phyloP scores from a whole-genome alignment of 2,113 vertebrate genomes.

The Columba livia region DNA sequence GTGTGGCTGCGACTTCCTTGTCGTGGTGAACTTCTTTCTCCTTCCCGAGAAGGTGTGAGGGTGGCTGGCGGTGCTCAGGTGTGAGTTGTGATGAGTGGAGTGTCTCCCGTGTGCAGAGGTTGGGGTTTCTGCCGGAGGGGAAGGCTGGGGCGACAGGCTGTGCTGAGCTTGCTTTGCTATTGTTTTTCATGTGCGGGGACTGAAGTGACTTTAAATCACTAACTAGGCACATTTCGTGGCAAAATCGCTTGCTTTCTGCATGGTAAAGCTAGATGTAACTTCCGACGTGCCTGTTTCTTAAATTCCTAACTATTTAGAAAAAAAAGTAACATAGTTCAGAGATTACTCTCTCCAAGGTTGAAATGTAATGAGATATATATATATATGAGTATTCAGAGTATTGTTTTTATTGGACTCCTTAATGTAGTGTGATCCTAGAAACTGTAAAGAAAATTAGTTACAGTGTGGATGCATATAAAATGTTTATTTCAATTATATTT shows the following conservation, averaged over 20 bases:
- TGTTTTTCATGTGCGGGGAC: neutral
- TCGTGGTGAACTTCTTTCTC: neutral
- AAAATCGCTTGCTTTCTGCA: neutral
- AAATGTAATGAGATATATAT: fast-evolving
- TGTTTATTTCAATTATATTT: neutral
- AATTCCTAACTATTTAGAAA: neutral
- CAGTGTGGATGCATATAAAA: fast-evolving
- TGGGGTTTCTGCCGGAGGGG: neutral
- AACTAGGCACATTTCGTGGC: neutral
- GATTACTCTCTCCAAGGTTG: neutral
- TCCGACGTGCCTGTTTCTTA: conserved; percentile 31
- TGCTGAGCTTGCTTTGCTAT: neutral
- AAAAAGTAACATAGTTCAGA: neutral
- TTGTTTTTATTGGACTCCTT: neutral
- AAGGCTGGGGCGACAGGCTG: neutral
- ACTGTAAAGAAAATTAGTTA: neutral
- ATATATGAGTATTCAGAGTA: fast-evolving
- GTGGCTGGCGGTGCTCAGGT: neutral
- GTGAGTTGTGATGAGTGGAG: fast-evolving
- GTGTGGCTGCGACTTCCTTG: neutral
- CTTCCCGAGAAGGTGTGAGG: neutral
- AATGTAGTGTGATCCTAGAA: neutral
- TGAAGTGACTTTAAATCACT: neutral
- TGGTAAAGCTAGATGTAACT: neutral
- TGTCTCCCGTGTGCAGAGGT: neutral